Evolutionary conservation across 2,113 vertebrate species (phyloP), one percentile per base, ranked within the genome.

Genomic region (Isurus oxyrinchus): DNA sequence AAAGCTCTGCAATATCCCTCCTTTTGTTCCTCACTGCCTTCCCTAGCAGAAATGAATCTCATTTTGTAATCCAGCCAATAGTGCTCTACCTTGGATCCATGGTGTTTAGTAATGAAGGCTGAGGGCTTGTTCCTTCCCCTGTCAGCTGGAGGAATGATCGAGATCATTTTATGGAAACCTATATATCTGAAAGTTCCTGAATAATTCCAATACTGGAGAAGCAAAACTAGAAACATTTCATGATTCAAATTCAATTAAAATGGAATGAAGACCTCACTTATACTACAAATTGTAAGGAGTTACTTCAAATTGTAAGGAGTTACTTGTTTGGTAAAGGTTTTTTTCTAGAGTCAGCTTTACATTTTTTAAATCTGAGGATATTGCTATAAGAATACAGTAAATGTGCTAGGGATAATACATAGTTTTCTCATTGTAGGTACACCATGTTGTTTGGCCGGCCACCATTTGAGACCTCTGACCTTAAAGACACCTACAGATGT

Each of bases 401-500:
- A 63, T 69, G 8, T 61, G 35, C 14, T 57, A 10, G 7, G 23
- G 72, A 96, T 25, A 10, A n/a, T 84, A 25, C 67, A 63, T 25
- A 3, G 31, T 72, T 23, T 55, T 86, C 81, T 16, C 21, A 79
- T 57, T 86, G 90, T 96, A 99, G 99, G 99, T 99, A 99, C 97
- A 99, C 99, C 0, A 97, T 99, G 96, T 98, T 99, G 31, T 99
- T 99, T 96, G 99, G 99, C 84, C 99, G 97, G 94, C 99, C 99
- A 96, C 99, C 99, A 0, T 99, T 99, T 53, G 99, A 99, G 98
- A 99, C 99, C 0, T 98, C 98, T 0, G 99, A 99, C 98, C 98
- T 99, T 97, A 99, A 99, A 97, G 99, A 99, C 97, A 99, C 99
- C 0, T 99, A 99, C 97, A 98, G 98, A 96, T 99, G 99, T 96